Evolutionary conservation across 2,113 vertebrate species (phyloP).

Genomic region (Corapipo altera): DNA sequence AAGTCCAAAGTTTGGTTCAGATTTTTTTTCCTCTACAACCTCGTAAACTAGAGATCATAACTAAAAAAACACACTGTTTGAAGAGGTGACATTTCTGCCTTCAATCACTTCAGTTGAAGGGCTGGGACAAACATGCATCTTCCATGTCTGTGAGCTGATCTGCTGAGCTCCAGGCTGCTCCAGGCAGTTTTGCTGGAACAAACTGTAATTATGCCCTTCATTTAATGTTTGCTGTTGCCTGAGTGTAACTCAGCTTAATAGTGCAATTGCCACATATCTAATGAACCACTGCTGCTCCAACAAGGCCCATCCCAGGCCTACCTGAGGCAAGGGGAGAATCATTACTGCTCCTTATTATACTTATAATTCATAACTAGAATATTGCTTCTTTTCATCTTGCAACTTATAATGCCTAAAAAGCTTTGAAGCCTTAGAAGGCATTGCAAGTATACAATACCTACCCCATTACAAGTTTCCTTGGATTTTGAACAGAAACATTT

Average conservation of each 20-base stretch:
- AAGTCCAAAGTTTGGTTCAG: background rate
- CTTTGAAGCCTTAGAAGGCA: background rate
- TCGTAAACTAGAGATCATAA: background rate
- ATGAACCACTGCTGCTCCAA: background rate
- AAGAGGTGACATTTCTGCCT: background rate
- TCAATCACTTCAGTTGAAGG: background rate
- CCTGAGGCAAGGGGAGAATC: background rate
- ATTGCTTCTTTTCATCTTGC: constrained; percentile 3
- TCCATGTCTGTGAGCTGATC: background rate
- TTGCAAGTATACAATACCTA: background rate
- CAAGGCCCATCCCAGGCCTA: background rate
- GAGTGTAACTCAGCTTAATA: background rate
- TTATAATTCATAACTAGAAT: background rate
- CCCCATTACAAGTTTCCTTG: background rate
- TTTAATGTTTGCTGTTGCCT: background rate
- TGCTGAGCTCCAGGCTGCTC: background rate
- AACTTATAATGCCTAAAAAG: background rate
- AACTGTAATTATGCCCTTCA: background rate
- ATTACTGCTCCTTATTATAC: background rate
- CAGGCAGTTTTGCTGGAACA: background rate
- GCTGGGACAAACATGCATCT: background rate
- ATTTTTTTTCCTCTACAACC: background rate
- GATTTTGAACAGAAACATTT: background rate
- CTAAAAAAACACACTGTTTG: background rate
- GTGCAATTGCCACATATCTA: background rate